phyloP scores from a whole-genome alignment of 1,140 invertebrate species.

The Diabrotica undecimpunctata region DNA sequence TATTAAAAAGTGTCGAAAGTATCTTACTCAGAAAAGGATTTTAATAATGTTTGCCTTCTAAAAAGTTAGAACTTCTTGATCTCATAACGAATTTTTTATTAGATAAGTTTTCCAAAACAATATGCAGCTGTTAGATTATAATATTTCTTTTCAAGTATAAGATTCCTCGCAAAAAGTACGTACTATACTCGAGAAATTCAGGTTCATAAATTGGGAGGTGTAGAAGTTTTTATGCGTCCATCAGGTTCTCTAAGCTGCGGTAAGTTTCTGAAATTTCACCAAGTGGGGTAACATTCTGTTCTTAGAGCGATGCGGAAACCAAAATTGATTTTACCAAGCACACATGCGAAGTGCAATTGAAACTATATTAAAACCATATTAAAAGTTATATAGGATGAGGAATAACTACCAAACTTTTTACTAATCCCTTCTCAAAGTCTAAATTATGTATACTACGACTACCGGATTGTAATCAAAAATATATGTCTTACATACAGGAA shows the following conservation, averaged over 20 bases:
- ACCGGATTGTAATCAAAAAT: no score
- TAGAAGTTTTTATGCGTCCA: conserved; percentile 9
- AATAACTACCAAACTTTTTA: no score
- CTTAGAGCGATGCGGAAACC: no score
- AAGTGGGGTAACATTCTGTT: no score
- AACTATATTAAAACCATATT: no score
- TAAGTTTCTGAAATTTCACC: neutral
- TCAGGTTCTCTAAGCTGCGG: neutral
- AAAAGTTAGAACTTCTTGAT: conserved; percentile 16
- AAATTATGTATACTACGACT: no score
- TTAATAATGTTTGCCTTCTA: conserved; percentile 18
- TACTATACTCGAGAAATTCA: conserved; percentile 9
- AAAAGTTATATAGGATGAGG: no score
- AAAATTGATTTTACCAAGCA: no score
- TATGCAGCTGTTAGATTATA: conserved; percentile 21
- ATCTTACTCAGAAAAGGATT: conserved; percentile 16
- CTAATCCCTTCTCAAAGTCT: no score
- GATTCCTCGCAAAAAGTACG: conserved; percentile 7
- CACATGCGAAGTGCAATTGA: no score
- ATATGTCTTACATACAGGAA: no score
- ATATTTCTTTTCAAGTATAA: conserved; percentile 2
- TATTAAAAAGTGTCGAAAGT: conserved; percentile 20
- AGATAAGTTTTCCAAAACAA: conserved; percentile 19
- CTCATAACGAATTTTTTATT: conserved; percentile 22
- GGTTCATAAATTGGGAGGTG: conserved; percentile 8